These are phyloP conservation scores for Poeciliopsis presidionis DNA, from an alignment of 2,797 vertebrate species.

Conservation along the genomic window DNA sequence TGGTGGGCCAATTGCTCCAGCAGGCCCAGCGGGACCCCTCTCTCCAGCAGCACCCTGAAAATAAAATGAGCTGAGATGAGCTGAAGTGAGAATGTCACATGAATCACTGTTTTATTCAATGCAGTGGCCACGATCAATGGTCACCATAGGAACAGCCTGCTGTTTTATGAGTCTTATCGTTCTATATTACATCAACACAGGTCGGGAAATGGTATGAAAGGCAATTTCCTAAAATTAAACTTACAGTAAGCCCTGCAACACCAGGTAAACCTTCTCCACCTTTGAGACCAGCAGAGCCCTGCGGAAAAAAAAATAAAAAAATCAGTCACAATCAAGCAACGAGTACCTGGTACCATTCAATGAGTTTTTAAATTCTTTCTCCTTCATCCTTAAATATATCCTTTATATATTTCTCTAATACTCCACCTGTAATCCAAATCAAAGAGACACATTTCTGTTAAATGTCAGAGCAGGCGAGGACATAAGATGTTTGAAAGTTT, in stretches of 20 bases:
- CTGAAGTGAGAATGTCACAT: slow-evolving; percentile 42
- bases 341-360: not conserved
- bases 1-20: slow-evolving; percentile 90
- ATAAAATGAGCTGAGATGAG: slow-evolving; percentile 39
- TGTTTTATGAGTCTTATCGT: slow-evolving; percentile 35
- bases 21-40: slow-evolving; percentile 85
- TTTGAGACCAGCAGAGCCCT: slow-evolving; percentile 91
- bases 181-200: slow-evolving; percentile 32
- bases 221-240: slow-evolving; percentile 59
- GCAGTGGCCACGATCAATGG: slow-evolving; percentile 44
- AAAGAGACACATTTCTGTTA: slow-evolving; percentile 12
- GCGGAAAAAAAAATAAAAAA: slow-evolving; percentile 14
- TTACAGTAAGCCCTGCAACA: slow-evolving; percentile 83
- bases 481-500: slow-evolving; percentile 14
- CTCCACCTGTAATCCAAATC: slow-evolving; percentile 5
- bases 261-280: slow-evolving; percentile 89
- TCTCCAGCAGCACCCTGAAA: slow-evolving; percentile 88
- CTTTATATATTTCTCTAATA: slow-evolving; percentile 1
- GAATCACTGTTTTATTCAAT: slow-evolving; percentile 60
- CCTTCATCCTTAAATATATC: too few species aligned
- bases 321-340: slow-evolving; percentile 14
- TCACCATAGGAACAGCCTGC: slow-evolving; percentile 74
- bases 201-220: slow-evolving; percentile 5
- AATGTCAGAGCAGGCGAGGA: slow-evolving; percentile 3
- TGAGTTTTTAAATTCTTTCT: not conserved